A percentile compares a stretch with the other conserved stretches of the same genome.
phyloP scores from a whole-genome alignment of 1,140 invertebrate species.

The Glossosoma conforme region DNA sequence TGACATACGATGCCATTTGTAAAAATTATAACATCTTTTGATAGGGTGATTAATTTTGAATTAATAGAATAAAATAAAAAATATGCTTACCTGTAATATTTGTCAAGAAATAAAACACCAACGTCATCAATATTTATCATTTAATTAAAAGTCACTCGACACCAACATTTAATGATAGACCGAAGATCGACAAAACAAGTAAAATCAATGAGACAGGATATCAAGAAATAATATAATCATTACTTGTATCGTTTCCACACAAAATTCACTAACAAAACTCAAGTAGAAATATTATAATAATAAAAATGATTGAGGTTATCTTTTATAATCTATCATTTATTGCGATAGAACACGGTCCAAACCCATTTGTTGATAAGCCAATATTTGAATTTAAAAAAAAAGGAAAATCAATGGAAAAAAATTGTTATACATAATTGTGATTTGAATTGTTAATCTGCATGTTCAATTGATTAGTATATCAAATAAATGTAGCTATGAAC shows the following conservation, averaged over 20 bases:
- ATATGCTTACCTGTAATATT: too few species aligned
- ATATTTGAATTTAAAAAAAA: conserved; percentile 1
- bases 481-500: too few species aligned
- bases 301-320: conserved; percentile 10
- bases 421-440: too few species aligned
- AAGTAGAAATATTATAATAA: conserved; percentile 8
- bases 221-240: conserved; percentile 18
- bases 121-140: conserved; percentile 15
- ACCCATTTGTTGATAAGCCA: neutral
- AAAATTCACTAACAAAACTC: conserved; percentile 15
- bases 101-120: too few species aligned
- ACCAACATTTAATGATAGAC: conserved; percentile 26
- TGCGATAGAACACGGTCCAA: neutral
- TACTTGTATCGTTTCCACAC: conserved; percentile 15
- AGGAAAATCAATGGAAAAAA: too few species aligned
- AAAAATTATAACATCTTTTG: too few species aligned
- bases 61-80: conserved; percentile 4
- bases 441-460: too few species aligned
- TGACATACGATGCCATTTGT: too few species aligned
- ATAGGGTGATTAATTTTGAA: neutral
- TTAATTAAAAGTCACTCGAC: conserved; percentile 28
- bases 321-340: conserved; percentile 5
- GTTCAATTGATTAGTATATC: too few species aligned
- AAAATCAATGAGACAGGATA: conserved; percentile 17
- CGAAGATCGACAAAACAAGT: conserved; percentile 25